A percentile compares a stretch with the other conserved stretches of the same genome.
Conservation (phyloP, 2,888 invertebrate species). For the Lycophotia porphyrea region DNA sequence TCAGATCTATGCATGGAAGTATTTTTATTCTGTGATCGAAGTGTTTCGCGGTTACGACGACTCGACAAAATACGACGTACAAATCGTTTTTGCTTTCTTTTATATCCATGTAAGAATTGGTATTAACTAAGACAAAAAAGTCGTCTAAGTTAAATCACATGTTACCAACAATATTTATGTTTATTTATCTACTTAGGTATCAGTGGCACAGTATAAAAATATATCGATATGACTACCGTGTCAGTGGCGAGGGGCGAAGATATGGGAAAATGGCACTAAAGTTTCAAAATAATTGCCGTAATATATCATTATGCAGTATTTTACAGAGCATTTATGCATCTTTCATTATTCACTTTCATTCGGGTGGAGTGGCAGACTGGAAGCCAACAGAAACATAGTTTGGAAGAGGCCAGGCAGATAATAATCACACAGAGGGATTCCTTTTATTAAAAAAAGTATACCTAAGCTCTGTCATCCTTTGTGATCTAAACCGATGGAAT, state of each 20-base stretch:
- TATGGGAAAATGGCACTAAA: not conserved
- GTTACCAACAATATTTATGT: not conserved
- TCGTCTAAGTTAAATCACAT: not conserved
- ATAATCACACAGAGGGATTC: not conserved
- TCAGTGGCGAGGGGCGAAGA: not conserved
- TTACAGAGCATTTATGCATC: not conserved
- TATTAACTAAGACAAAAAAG: not conserved
- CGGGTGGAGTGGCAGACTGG: too few species aligned
- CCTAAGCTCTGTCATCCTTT: not conserved
- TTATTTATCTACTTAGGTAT: not conserved
- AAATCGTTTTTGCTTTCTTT: not conserved
- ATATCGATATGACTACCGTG: too few species aligned
- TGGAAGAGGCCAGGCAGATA: not conserved
- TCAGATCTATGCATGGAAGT: not conserved
- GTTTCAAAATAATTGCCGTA: not conserved
- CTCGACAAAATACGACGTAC: not conserved
- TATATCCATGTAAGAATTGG: not conserved
- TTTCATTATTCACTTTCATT: not conserved
- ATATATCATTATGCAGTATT: not conserved
- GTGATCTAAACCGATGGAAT: not conserved
- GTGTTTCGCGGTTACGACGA: not conserved
- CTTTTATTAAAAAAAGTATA: not conserved
- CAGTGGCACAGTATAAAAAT: too few species aligned
- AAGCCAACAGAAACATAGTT: not conserved
- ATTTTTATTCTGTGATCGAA: too few species aligned